phyloP scores from a whole-genome alignment of 1,140 invertebrate species.

The Pseudoatta argentina region DNA sequence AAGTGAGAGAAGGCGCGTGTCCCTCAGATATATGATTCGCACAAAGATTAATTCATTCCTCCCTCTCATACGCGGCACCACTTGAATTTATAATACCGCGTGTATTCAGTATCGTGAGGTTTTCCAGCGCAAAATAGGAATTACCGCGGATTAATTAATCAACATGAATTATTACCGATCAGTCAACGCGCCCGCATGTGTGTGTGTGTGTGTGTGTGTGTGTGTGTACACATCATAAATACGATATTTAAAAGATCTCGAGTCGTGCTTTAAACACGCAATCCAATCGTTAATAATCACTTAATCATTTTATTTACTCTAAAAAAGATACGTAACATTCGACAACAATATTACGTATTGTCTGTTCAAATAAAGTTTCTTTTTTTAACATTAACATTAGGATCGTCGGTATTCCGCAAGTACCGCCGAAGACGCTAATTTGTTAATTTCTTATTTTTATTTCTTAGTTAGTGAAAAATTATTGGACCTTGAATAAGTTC shows the following conservation, averaged over 20 bases:
- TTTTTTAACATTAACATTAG: not conserved
- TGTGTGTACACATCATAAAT: not conserved
- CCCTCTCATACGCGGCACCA: not conserved
- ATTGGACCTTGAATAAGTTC: too few species aligned
- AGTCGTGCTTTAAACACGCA: not conserved
- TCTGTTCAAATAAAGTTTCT: too few species aligned
- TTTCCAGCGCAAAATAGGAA: constrained; percentile 21
- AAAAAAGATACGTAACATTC: constrained; percentile 15
- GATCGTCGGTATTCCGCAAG: too few species aligned
- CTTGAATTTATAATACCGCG: constrained; percentile 22
- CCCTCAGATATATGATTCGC: not conserved
- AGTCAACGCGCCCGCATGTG: not conserved
- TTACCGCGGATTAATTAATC: constrained; percentile 37
- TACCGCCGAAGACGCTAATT: too few species aligned
- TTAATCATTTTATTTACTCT: constrained; percentile 9
- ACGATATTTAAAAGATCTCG: constrained; percentile 25
- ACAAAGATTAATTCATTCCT: constrained; percentile 44
- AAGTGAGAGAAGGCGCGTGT: constrained; percentile 3
- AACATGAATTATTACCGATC: constrained; percentile 46
- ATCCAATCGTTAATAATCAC: constrained; percentile 8
- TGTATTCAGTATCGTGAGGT: not conserved
- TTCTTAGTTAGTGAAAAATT: too few species aligned
- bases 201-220: not conserved
- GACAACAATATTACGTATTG: not conserved
- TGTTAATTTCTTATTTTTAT: too few species aligned